phyloP scores from a whole-genome alignment of 2,797 vertebrate species.

The Scolopax rusticola region DNA sequence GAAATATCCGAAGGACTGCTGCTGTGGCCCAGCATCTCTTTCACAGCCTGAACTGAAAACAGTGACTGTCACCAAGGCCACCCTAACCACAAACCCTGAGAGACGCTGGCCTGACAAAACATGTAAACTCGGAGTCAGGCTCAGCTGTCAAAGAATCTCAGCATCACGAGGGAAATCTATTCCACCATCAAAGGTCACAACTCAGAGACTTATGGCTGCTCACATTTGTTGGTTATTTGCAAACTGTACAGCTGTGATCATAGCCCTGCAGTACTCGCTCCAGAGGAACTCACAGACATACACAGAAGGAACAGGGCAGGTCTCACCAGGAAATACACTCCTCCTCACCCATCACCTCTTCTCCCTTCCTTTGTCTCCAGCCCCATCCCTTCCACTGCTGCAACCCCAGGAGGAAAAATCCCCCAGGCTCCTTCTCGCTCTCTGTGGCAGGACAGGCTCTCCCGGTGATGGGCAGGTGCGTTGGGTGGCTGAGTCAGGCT shows the following conservation, averaged over 20 bases:
- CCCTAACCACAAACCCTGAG: conserved; percentile 60
- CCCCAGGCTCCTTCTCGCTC: not conserved
- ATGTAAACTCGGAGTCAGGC: conserved; percentile 75
- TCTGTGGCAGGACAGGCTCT: not conserved
- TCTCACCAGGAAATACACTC: not conserved
- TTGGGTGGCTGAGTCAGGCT: not conserved
- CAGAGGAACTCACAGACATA: conserved; percentile 1
- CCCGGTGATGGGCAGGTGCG: rapidly evolving
- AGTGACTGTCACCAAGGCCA: conserved; percentile 55
- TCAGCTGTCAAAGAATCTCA: conserved; percentile 77
- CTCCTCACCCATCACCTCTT: not conserved
- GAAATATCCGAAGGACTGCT: conserved; percentile 41
- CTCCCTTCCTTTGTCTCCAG: not conserved
- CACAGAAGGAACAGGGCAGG: not conserved
- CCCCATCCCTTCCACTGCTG: not conserved
- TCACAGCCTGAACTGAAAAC: conserved; percentile 63
- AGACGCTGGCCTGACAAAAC: conserved; percentile 73
- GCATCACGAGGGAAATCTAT: conserved; percentile 72
- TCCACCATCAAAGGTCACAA: conserved; percentile 74
- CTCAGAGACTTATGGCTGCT: conserved; percentile 75
- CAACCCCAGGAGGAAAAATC: not conserved
- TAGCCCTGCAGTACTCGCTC: conserved; percentile 56
- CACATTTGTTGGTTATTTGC: conserved; percentile 77
- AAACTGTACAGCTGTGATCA: conserved; percentile 57
- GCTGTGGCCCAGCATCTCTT: conserved; percentile 8